These are phyloP conservation scores for Ptilorrhoa leucosticta DNA, from an alignment of 2,113 vertebrate genomes.

Conservation along the genomic window DNA sequence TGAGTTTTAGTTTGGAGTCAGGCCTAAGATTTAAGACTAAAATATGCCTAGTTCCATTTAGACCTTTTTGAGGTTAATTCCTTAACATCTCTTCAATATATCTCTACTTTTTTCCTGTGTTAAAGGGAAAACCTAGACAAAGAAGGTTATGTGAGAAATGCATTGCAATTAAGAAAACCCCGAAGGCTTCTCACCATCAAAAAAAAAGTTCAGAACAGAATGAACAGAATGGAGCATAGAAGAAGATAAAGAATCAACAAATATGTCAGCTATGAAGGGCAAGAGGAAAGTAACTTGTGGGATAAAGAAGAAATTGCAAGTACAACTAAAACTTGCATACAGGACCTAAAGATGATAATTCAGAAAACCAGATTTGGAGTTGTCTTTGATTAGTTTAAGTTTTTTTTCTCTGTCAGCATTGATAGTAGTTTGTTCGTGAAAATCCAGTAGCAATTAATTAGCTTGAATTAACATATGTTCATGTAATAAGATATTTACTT, in stretches of 20 bases:
- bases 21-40: not conserved
- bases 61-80: not conserved
- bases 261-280: not conserved
- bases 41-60: not conserved
- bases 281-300: not conserved
- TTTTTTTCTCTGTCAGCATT: not conserved
- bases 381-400: not conserved
- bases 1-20: not conserved
- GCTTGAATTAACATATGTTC: not conserved
- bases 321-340: not conserved
- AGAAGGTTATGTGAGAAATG: not conserved
- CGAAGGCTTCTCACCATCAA: not conserved
- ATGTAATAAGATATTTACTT: not conserved
- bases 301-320: not conserved
- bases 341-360: not conserved
- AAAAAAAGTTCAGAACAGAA: not conserved
- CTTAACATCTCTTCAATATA: not conserved
- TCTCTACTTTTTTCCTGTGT: not conserved
- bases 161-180: not conserved
- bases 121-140: not conserved
- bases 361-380: not conserved
- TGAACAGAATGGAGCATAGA: not conserved
- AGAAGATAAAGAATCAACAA: not conserved
- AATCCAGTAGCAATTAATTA: not conserved
- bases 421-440: accelerated